Evolutionary conservation across 1,140 invertebrate genomes (phyloP).

Genomic region (Whitmania pigra): DNA sequence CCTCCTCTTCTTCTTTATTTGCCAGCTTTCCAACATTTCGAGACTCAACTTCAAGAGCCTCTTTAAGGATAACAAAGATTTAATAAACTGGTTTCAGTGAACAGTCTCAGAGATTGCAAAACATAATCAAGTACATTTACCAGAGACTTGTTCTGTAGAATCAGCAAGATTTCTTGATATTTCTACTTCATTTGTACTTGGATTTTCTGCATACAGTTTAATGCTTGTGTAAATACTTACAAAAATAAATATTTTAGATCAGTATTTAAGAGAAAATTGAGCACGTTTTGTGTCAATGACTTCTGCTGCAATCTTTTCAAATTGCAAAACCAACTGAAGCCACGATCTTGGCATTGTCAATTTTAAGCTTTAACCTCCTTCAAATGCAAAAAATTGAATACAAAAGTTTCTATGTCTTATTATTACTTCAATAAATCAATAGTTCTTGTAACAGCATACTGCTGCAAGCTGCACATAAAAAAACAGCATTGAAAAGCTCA

Average conservation of each 20-base stretch:
- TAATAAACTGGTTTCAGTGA: no score
- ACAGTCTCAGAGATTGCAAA: no score
- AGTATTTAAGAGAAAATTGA: no score
- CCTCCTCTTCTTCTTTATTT: no score
- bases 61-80: no score
- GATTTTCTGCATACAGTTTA: background rate
- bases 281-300: background rate
- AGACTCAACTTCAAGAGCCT: no score
- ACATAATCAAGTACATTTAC: no score
- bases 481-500: slow-evolving; percentile 4
- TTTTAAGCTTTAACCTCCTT: slow-evolving; percentile 8
- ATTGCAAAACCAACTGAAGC: background rate
- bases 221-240: background rate
- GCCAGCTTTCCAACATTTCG: no score
- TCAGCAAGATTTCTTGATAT: no score
- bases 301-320: background rate
- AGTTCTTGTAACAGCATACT: background rate
- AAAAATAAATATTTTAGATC: background rate
- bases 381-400: background rate
- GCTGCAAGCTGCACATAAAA: background rate
- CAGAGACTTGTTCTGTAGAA: no score
- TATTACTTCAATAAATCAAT: background rate
- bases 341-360: background rate
- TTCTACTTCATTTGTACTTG: no score
- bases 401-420: background rate